Percentiles rank a stretch among this genome's conserved stretches.
phyloP scores from a whole-genome alignment of 2,113 vertebrate genomes.

The Ctenodactylus gundi region DNA sequence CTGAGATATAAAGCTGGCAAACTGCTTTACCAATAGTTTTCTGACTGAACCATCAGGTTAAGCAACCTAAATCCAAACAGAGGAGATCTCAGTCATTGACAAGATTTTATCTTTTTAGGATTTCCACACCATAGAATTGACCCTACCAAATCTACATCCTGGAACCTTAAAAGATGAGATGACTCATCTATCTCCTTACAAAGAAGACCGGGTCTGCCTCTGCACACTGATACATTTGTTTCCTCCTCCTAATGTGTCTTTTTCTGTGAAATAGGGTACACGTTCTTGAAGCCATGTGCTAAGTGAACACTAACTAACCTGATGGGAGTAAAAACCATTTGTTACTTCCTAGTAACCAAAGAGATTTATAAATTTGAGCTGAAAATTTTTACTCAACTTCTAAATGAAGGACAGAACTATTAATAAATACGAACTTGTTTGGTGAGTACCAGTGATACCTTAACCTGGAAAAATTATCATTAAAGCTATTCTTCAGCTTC shows the following conservation, averaged over 20 bases:
- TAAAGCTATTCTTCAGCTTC: neutral
- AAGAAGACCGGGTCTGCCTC: neutral
- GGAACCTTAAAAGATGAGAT: neutral
- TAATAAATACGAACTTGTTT: neutral
- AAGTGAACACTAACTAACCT: neutral
- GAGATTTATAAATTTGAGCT: neutral
- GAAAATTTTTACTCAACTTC: slow-evolving; percentile 16
- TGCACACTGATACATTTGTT: neutral
- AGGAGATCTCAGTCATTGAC: neutral
- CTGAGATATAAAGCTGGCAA: neutral
- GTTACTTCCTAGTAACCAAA: neutral
- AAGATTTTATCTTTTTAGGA: neutral
- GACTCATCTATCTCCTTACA: neutral
- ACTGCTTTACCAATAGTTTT: neutral
- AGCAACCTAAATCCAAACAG: neutral
- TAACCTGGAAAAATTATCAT: slow-evolving; percentile 29
- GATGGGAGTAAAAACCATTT: neutral
- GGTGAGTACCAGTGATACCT: neutral
- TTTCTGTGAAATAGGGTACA: slow-evolving; percentile 30
- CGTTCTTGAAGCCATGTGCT: too few relatives aligned
- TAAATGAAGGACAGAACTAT: slow-evolving; percentile 6
- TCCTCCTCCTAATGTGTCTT: neutral
- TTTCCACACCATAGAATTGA: neutral
- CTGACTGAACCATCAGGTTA: neutral
- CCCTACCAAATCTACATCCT: slow-evolving; percentile 4